Evolutionary conservation across 2,797 vertebrate genomes (phyloP), one percentile per base, ranked within the genome.

Genomic region (Euphonia xanthogaster): DNA sequence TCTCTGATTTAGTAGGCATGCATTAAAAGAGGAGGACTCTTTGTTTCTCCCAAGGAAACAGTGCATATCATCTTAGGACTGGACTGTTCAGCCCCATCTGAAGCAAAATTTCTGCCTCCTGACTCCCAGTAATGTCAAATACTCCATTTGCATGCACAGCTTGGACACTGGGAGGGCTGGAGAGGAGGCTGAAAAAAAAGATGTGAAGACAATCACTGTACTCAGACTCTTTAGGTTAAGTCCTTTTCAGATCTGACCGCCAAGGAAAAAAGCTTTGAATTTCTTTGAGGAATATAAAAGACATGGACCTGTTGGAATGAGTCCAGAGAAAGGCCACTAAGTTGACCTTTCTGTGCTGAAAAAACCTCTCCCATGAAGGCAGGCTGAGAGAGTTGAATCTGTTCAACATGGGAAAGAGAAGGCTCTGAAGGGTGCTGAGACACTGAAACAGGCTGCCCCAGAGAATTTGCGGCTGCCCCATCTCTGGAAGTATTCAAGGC

Each of bases 291-390:
- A 33, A 51, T 18, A 9, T 25, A 18, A n/a, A 51, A 65, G 23
- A 14, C 9, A 17, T 21, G 10, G 44, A 37, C 5, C 9, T 17
- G 12, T 37, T 44, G 20, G 9, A 88, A 37, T 0, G 0, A n/a
- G 13, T 35, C 40, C 35, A n/a, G 27, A 48, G 16, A 22, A 62
- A 23, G 27, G 47, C 27, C 35, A 35, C 31, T 20, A 24, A 28
- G 19, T 10, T 35, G 21, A 53, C 31, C 12, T 35, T n/a, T n/a
- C 23, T 48, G 23, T 15, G 16, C 27, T 68, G 40, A 12, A 12
- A 12, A 68, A 61, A 20, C 31, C 8, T 60, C 40, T 74, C 12
- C 40, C 11, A 20, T 33, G 33, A 25, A 66, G 51, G n/a, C 28
- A 58, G 17, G 4, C 28, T 51, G 39, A 74, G 14, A 66, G 8